Base-by-base conservation (phyloP, 2,113 vertebrate genomes). In the Nyctereutes procyonoides region DNA sequence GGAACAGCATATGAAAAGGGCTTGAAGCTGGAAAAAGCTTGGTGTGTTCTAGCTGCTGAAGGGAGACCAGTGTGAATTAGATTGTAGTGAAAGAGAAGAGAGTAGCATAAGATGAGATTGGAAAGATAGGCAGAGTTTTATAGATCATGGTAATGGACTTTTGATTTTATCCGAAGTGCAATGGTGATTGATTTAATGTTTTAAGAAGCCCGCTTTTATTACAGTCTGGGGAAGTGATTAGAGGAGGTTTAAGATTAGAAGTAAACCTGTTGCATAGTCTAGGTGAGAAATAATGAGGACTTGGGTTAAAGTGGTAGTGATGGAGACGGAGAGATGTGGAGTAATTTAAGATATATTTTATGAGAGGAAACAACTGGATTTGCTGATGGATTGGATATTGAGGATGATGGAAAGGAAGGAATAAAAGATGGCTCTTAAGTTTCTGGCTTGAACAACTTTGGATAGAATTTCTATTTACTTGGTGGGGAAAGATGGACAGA, bases 121-220 rank as follows among this genome's bases (percentile, higher is more conserved):
- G 51, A 80, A 94, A 89, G n/a, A 60, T 60, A 94, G 32, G 79
- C 65, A 90, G 63, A 55, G 51, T 55, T 95, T 95, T 96, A 28
- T 96, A 92, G 53, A 90, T 48, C 88, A 81, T 86, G 38, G 67
- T 90, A 56, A 76, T 3, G 43, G 55, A 91, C 24, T 87, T 90
- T 96, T 16, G 43, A 83, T 96, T 93, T 90, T 88, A 85, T 88
- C 60, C 19, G 76, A 67, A 91, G 60, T 90, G 55, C 22, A 43
- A 14, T 87, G 55, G 55, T 67, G 80, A 95, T 53, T 93, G 26
- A 88, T 56, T 88, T 95, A 67, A 51, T 94, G 8, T 58, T 88
- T 88, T 88, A 85, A 65, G 77, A 92, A 84, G 22, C 30, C 63
- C 43, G 56, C 26, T 88, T 17, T 93, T 76, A 81, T 26, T 55